Percentiles rank a stretch among this genome's conserved stretches.
Conservation (phyloP, 2,797 vertebrate genomes). For the Melanotaenia maccullochi region DNA sequence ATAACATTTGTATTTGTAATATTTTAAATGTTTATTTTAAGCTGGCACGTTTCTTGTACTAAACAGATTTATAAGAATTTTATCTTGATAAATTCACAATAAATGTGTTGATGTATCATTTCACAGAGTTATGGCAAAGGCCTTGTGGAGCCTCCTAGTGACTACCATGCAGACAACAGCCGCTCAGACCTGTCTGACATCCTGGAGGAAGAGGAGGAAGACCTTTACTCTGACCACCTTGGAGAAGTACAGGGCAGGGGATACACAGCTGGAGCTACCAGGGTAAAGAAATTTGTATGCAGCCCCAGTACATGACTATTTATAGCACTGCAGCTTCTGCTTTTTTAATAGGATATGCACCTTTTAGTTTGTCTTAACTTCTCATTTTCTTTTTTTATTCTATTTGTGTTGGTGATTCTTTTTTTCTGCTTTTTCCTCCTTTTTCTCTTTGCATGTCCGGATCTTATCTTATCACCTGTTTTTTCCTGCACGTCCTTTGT, state of each 20-base stretch:
- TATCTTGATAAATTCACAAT: not conserved
- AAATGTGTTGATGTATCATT: not conserved
- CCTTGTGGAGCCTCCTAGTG: constrained; percentile 74
- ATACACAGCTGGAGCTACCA: constrained; percentile 65
- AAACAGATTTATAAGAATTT: not conserved
- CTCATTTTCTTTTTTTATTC: constrained; percentile 46
- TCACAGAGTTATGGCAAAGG: constrained; percentile 72
- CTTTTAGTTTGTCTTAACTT: constrained; percentile 33
- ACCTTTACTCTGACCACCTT: constrained; percentile 84
- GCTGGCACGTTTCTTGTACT: not conserved
- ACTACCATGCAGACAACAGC: constrained; percentile 88
- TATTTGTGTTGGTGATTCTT: constrained; percentile 52
- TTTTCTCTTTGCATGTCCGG: constrained; percentile 61
- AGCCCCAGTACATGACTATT: not conserved
- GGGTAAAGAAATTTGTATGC: constrained; percentile 70
- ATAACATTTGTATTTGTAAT: too few relatives aligned
- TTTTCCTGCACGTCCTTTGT: constrained; percentile 36
- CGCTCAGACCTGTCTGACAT: constrained; percentile 98
- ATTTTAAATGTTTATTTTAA: not conserved
- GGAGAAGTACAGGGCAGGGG: constrained; percentile 73
- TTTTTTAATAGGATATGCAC: constrained; percentile 23
- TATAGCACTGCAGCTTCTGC: constrained; percentile 11
- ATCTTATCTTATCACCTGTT: constrained; percentile 30
- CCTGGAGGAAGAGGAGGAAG: constrained; percentile 95
- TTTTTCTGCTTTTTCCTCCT: constrained; percentile 54